phyloP scores from a whole-genome alignment of 2,888 invertebrate species.

The Protophormia terraenovae region DNA sequence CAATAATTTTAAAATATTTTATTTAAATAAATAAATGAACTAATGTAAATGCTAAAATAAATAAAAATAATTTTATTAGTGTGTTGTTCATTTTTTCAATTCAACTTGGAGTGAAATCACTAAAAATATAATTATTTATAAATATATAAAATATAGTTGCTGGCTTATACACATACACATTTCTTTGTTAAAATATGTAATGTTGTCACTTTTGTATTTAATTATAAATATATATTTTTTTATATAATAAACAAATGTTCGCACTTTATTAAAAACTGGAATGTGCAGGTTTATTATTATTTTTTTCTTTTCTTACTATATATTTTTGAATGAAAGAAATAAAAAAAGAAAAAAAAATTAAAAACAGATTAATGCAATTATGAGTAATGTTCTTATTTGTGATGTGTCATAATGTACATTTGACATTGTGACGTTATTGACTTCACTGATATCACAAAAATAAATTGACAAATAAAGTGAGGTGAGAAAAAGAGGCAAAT shows the following conservation, averaged over 20 bases:
- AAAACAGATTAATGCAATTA: neutral
- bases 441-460: neutral
- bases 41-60: no score
- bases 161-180: neutral
- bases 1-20: neutral
- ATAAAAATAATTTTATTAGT: neutral
- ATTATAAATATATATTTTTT: neutral
- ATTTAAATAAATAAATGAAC: conserved; percentile 16
- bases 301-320: neutral
- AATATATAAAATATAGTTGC: neutral
- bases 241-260: conserved; percentile 14
- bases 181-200: neutral
- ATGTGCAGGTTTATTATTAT: neutral
- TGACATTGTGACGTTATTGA: conserved; percentile 17
- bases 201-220: neutral
- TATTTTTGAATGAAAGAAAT: neutral
- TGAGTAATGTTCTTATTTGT: conserved; percentile 14
- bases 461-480: no score
- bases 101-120: conserved; percentile 67
- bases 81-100: conserved; percentile 49
- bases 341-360: neutral
- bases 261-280: conserved; percentile 2
- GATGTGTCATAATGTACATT: conserved; percentile 17
- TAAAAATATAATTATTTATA: conserved; percentile 20
- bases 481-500: no score